Evolutionary conservation across 2,888 invertebrate genomes (phyloP).

Genomic region (Drosophila stalkeri): DNA sequence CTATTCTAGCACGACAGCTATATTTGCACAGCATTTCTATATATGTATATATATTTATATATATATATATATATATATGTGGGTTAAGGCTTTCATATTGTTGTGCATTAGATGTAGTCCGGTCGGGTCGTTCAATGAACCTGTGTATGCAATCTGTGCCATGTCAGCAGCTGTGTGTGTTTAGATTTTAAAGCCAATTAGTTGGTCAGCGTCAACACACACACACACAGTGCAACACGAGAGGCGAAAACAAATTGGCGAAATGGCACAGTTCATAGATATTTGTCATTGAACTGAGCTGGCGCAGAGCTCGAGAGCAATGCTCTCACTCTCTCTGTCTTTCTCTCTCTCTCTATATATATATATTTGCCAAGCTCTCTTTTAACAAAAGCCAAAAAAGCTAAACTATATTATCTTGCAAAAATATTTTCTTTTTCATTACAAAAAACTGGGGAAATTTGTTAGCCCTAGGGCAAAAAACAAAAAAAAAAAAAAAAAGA

Average conservation of each 20-base stretch:
- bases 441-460: background rate
- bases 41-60: conserved; percentile 9
- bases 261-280: conserved; percentile 45
- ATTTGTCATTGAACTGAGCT: conserved; percentile 54
- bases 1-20: background rate
- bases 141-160: conserved; percentile 53
- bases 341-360: too few species aligned
- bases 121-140: conserved; percentile 26
- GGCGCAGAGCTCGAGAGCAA: conserved; percentile 42
- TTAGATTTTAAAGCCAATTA: conserved; percentile 75
- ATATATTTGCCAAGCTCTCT: background rate
- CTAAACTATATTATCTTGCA: conserved; percentile 1
- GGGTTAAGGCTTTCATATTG: conserved; percentile 56
- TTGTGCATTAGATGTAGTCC: conserved; percentile 7
- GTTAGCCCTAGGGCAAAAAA: background rate
- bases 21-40: conserved; percentile 19
- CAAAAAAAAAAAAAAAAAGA: background rate
- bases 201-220: conserved; percentile 40
- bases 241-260: conserved; percentile 20
- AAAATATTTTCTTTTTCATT: conserved; percentile 6
- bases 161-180: conserved; percentile 63
- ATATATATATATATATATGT: conserved; percentile 23
- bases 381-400: background rate
- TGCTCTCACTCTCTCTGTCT: background rate
- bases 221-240: conserved; percentile 11